These are phyloP conservation scores for Coenobita brevimanus DNA, from an alignment of 1,140 invertebrate species.

Conservation along the genomic window DNA sequence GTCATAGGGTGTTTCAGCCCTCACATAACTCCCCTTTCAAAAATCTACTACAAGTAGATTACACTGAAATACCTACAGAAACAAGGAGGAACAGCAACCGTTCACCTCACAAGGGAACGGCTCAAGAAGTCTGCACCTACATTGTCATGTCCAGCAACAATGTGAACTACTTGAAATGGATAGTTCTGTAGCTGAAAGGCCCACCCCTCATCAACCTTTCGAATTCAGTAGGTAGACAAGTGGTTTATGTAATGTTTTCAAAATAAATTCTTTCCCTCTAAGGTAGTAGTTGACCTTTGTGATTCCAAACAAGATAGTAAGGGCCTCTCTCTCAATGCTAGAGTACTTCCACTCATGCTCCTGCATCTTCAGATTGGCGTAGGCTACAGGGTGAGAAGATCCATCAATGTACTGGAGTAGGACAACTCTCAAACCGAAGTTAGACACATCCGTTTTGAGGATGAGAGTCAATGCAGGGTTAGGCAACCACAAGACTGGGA, in stretches of 20 bases:
- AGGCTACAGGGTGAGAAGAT: constrained; percentile 11
- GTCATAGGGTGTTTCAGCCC: too few species aligned
- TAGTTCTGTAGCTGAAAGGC: constrained; percentile 9
- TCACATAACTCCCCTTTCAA: too few species aligned
- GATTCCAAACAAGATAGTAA: constrained; percentile 33
- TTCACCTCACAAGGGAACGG: too few species aligned
- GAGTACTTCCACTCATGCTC: constrained; percentile 2
- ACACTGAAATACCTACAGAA: too few species aligned
- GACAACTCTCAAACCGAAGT: too few species aligned
- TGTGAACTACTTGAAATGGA: constrained; percentile 16
- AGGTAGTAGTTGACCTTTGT: constrained; percentile 23
- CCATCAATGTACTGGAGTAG: too few species aligned
- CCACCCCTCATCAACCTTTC: constrained; percentile 7
- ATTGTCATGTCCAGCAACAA: constrained; percentile 28
- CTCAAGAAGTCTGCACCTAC: constrained; percentile 37
- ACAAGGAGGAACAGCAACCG: too few species aligned
- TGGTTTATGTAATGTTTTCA: constrained; percentile 31
- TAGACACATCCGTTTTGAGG: too few species aligned
- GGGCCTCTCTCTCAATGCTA: constrained; percentile 34
- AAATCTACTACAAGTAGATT: too few species aligned
- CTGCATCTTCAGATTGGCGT: constrained; percentile 34
- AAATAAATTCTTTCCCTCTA: constrained; percentile 28
- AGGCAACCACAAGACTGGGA: neutral
- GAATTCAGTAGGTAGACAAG: constrained; percentile 23
- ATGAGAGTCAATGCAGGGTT: too few species aligned